Percentiles rank a stretch among this genome's conserved stretches.
phyloP scores from a whole-genome alignment of 2,113 vertebrate genomes.

The Scytalopus superciliaris region DNA sequence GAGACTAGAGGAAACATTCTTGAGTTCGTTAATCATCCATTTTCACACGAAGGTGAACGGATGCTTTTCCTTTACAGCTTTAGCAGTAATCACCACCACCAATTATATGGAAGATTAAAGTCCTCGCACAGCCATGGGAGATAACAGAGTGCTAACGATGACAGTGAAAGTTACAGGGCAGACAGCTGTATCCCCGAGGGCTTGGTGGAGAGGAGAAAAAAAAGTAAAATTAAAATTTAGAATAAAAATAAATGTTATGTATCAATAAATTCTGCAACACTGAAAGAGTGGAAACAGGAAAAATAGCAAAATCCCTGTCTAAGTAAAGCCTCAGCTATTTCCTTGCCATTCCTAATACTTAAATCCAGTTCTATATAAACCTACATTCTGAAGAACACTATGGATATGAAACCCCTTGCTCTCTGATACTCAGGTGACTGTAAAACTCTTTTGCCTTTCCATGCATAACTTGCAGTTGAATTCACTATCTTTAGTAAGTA shows the following conservation, averaged over 20 bases:
- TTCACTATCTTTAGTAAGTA: background rate
- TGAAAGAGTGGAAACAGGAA: background rate
- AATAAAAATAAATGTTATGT: background rate
- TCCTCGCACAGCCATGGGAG: background rate
- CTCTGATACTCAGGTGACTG: background rate
- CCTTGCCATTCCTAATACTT: background rate
- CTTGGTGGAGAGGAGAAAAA: accelerated
- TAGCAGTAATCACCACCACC: background rate
- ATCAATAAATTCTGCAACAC: background rate
- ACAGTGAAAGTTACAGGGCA: background rate
- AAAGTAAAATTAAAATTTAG: background rate
- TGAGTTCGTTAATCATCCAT: background rate
- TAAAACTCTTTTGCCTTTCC: background rate
- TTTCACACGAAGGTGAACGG: conserved; percentile 28
- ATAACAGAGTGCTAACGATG: background rate
- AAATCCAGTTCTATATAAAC: background rate
- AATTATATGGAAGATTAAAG: conserved; percentile 25
- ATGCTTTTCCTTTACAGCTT: conserved; percentile 41
- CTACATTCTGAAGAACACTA: background rate
- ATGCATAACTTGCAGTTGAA: background rate
- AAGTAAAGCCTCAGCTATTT: background rate
- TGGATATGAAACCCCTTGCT: background rate
- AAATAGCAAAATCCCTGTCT: background rate
- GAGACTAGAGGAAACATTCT: conserved; percentile 16
- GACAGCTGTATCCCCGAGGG: background rate